Base-by-base conservation (phyloP, 2,888 invertebrate genomes). In the Pomacea canaliculata region DNA sequence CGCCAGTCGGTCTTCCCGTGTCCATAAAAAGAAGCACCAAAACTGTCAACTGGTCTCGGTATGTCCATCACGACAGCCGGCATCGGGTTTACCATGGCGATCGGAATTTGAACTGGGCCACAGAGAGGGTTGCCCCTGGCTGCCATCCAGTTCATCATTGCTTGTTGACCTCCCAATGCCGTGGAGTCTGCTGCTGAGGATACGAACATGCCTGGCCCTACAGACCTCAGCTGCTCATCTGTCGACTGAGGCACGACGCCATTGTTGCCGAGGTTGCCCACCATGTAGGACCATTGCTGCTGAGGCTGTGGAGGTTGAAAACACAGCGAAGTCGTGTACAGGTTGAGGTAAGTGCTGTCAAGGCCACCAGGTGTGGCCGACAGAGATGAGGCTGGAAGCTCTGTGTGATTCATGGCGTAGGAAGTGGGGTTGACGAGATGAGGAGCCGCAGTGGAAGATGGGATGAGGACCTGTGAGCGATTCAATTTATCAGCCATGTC, bases 271-370 rank as follows among this genome's bases (percentile, higher is more conserved):
- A 86, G 73, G 67, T 80, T 81, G 69, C 82, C 83, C 49, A 87
- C 77, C 65, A 86, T 82, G 68, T 81, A 85, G 51, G 85, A 83
- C 84, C 85, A 84, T 72, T 85, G 85, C 73, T 86, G 86, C 8
- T 79, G 77, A 49, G 81, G 83, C 46, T 83, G 75, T 5, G 85
- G 84, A 18, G 80, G 82, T n/a, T 83, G 83, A 13, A 86, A 79
- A 4, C 86, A 84, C 78, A 85, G 76, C 83, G 85, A 83, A 51
- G 83, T 78, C 86, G 86, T 86, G 76, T 86, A 86, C 48, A 85
- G 83, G 73, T 79, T 78, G 66, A 82, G 78, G 72, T 79, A 79
- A 63, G 71, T 75, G 56, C 78, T 65, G 59, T 82, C 82, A 51
- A 76, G 77, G 12, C 73, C 72, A 18, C 83, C 80, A 1, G 81